phyloP scores from a whole-genome alignment of 2,888 invertebrate genomes.

The Trissolcus brochymenae region DNA sequence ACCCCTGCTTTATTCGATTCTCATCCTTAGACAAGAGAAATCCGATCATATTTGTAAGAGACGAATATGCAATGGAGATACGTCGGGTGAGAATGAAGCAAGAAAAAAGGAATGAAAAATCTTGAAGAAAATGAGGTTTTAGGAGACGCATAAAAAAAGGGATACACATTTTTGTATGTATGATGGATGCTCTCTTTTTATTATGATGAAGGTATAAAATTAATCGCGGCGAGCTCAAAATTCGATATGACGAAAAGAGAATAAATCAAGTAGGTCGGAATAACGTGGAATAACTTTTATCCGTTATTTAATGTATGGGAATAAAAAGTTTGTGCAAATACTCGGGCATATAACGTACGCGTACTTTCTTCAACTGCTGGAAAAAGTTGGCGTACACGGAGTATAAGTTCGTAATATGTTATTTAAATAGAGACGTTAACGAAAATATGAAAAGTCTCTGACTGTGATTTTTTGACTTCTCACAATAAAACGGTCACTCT shows the following conservation, averaged over 20 bases:
- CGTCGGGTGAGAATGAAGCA: no score
- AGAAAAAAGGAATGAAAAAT: not conserved
- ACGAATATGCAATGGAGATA: constrained; percentile 1
- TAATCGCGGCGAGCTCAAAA: not conserved
- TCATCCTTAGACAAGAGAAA: constrained; percentile 2
- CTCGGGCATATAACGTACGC: no score
- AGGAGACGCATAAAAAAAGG: no score
- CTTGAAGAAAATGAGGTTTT: no score
- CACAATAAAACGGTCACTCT: constrained; percentile 1
- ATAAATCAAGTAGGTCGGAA: no score
- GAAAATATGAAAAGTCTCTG: constrained; percentile 17
- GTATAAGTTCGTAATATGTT: constrained; percentile 28
- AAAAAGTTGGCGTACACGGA: constrained; percentile 18
- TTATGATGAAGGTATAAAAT: no score
- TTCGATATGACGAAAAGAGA: no score
- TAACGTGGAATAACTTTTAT: constrained; percentile 3
- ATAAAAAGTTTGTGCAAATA: constrained; percentile 16
- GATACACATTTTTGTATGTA: no score
- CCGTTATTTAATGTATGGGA: constrained; percentile 13
- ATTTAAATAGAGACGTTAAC: constrained; percentile 31
- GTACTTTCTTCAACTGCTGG: no score
- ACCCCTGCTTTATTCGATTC: constrained; percentile 10
- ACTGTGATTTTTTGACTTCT: constrained; percentile 22
- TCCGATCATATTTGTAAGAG: constrained; percentile 5
- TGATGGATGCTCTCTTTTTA: no score